These are phyloP conservation scores for Panurus biarmicus DNA, from an alignment of 2,113 vertebrate genomes.

Conservation along the genomic window DNA sequence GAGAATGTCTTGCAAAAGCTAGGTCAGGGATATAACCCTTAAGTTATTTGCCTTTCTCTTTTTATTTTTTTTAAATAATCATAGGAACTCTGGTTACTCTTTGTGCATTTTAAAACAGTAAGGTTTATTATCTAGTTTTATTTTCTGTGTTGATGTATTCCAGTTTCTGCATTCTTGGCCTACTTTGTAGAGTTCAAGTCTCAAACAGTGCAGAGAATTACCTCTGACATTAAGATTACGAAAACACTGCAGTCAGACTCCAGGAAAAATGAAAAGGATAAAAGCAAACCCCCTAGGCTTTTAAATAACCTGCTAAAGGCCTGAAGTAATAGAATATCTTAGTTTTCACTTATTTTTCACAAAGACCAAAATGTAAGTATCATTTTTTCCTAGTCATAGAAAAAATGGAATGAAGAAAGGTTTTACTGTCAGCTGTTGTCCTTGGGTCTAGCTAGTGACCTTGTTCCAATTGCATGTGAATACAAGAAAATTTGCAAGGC, in stretches of 20 bases:
- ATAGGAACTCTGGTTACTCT: neutral
- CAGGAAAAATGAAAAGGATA: neutral
- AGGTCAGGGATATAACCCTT: neutral
- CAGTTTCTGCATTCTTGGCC: neutral
- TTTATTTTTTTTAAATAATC: neutral
- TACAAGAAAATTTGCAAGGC: neutral
- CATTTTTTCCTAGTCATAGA: neutral
- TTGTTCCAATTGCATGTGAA: constrained; percentile 18
- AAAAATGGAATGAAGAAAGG: neutral
- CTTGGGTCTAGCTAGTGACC: constrained; percentile 25
- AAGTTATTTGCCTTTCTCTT: neutral
- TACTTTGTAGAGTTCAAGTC: neutral
- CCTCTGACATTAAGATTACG: neutral
- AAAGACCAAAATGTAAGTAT: neutral
- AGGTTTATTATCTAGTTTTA: neutral
- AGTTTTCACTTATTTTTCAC: neutral
- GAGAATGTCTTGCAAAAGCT: neutral
- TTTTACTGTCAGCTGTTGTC: neutral
- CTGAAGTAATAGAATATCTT: neutral
- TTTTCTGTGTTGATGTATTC: neutral
- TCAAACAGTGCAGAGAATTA: neutral
- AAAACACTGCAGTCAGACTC: neutral
- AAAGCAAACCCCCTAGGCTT: neutral
- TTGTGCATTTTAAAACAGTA: neutral
- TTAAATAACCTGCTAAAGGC: neutral